Percentiles rank a stretch among this genome's conserved stretches.
Conservation (phyloP, 2,888 invertebrate genomes). For the Habrosyne pyritoides region DNA sequence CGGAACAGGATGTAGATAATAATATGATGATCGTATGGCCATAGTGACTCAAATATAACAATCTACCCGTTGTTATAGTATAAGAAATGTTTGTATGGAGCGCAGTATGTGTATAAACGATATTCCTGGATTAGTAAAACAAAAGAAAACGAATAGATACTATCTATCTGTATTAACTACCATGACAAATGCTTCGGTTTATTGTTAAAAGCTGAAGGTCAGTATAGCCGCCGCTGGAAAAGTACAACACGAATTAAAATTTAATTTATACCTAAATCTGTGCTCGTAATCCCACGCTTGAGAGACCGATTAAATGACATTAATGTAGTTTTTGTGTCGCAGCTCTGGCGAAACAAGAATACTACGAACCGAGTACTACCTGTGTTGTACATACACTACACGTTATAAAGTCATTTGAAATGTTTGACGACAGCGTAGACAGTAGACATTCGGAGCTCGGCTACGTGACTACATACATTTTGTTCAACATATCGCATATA, state of each 20-base stretch:
- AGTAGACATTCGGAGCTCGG: conserved; percentile 12
- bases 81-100: neutral
- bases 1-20: neutral
- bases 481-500: conserved; percentile 9
- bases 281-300: conserved; percentile 73
- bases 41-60: neutral
- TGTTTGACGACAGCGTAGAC: conserved; percentile 3
- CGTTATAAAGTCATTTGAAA: neutral
- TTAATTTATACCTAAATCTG: conserved; percentile 72
- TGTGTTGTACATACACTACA: neutral
- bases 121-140: neutral
- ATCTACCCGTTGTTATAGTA: neutral
- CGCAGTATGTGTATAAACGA: neutral
- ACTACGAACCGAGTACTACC: neutral
- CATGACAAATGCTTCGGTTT: conserved; percentile 59
- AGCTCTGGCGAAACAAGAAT: conserved; percentile 24
- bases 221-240: conserved; percentile 57
- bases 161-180: conserved; percentile 45
- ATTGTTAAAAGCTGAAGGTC: conserved; percentile 67
- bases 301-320: conserved; percentile 69
- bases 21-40: neutral
- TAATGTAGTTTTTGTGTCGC: conserved; percentile 63
- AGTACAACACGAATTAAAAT: conserved; percentile 68
- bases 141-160: conserved; percentile 21
- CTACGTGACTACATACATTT: conserved; percentile 14